Evolutionary conservation across 2,888 invertebrate genomes (phyloP).

Genomic region (Emmelina monodactyla): DNA sequence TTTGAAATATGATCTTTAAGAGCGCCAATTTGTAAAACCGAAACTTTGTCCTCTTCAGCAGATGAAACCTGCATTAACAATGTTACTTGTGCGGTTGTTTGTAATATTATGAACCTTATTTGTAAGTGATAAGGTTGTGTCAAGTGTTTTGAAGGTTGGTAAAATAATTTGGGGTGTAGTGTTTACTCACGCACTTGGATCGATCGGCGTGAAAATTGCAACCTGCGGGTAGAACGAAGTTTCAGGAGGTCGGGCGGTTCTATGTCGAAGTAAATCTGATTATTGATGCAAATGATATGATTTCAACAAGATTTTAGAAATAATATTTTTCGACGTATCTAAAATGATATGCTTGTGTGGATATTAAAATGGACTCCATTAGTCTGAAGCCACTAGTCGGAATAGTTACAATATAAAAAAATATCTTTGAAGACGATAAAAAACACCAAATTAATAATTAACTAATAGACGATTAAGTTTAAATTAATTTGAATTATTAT

Average conservation of each 20-base stretch:
- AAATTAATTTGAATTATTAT: no score
- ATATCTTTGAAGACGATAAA: no score
- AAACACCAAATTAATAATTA: no score
- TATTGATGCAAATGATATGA: conserved; percentile 12
- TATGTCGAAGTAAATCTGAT: no score
- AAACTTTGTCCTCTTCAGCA: background rate
- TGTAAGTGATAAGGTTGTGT: background rate
- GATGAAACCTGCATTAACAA: background rate
- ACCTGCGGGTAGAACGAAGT: conserved; percentile 29
- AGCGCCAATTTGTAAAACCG: background rate
- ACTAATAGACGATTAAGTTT: no score
- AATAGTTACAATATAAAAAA: no score
- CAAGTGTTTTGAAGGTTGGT: background rate
- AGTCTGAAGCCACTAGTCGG: no score
- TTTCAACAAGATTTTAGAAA: background rate
- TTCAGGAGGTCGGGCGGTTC: conserved; percentile 20
- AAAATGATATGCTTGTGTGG: no score
- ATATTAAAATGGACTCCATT: no score
- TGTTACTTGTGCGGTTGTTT: background rate
- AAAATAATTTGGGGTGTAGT: conserved; percentile 16
- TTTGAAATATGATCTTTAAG: background rate
- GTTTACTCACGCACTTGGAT: conserved; percentile 59
- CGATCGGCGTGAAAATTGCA: conserved; percentile 64
- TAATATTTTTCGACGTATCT: background rate
- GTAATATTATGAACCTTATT: background rate